These are phyloP conservation scores for Toxotes lorentzi DNA, from an alignment of 2,797 vertebrate genomes.

Conservation along the genomic window DNA sequence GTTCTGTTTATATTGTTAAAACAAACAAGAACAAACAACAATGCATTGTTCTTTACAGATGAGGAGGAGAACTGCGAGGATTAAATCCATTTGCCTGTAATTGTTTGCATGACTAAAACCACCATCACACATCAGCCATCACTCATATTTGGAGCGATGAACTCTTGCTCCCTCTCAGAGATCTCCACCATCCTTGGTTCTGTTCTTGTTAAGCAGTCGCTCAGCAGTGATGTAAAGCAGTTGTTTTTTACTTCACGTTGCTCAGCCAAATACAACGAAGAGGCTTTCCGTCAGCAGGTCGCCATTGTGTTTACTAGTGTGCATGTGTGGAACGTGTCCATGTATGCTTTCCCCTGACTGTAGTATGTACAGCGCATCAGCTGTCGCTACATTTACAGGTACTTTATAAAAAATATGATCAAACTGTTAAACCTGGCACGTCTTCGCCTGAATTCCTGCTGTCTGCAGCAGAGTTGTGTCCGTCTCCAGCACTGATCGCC, in stretches of 20 bases:
- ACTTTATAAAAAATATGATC: neutral
- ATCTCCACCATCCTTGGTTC: too few species aligned
- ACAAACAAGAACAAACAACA: neutral
- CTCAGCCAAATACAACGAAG: neutral
- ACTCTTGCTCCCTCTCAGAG: too few species aligned
- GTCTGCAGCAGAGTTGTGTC: slow-evolving; percentile 3
- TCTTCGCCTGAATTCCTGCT: neutral
- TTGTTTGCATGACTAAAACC: too few species aligned
- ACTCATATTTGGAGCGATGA: too few species aligned
- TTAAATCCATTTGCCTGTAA: too few species aligned
- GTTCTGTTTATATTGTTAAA: neutral
- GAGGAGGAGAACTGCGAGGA: too few species aligned
- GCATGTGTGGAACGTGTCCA: neutral
- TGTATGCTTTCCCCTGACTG: neutral
- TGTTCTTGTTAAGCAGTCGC: too few species aligned
- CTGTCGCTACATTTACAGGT: neutral
- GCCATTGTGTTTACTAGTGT: neutral
- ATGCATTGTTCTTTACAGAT: too few species aligned
- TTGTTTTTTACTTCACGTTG: neutral
- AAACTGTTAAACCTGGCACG: neutral
- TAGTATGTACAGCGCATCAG: neutral
- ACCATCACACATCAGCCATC: too few species aligned
- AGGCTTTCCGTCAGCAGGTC: neutral
- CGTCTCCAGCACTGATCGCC: neutral
- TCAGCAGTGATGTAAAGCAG: too few species aligned